Percentiles rank a stretch among this genome's conserved stretches.
These are phyloP conservation scores for Desmophyllum pertusum DNA, from an alignment of 92 coral and sea anemone species.

Conservation along the genomic window DNA sequence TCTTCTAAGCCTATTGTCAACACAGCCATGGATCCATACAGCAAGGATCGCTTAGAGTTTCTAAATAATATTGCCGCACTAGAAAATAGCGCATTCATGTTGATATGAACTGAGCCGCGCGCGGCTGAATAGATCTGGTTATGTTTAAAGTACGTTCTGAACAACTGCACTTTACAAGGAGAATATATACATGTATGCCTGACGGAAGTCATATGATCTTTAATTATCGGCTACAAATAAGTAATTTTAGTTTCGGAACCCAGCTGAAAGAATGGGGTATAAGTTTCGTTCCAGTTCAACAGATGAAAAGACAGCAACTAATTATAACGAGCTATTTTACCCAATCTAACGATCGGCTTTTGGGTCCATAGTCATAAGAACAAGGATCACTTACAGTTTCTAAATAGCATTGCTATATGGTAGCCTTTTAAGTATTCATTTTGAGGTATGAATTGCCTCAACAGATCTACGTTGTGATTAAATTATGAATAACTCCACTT, in stretches of 20 bases:
- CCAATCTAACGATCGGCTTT: too few relatives aligned
- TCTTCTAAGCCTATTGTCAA: conserved; percentile 60
- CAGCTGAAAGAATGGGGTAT: not conserved
- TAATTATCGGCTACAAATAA: too few relatives aligned
- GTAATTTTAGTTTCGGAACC: not conserved
- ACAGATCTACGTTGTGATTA: too few relatives aligned
- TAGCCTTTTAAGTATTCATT: too few relatives aligned
- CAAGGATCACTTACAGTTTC: too few relatives aligned
- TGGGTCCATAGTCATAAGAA: too few relatives aligned
- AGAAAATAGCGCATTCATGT: conserved; percentile 47
- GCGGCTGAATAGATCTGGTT: not conserved
- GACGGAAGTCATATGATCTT: not conserved
- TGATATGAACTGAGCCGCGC: too few relatives aligned
- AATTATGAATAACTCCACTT: not conserved
- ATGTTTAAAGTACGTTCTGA: not conserved
- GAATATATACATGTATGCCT: not conserved
- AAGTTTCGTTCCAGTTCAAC: not conserved
- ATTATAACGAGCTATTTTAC: too few relatives aligned
- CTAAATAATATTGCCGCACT: conserved; percentile 40
- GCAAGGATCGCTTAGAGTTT: conserved; percentile 43
- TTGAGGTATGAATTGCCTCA: too few relatives aligned
- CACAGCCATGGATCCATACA: conserved; percentile 41
- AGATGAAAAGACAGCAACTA: too few relatives aligned
- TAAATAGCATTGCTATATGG: too few relatives aligned
- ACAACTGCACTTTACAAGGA: not conserved